phyloP scores from a whole-genome alignment of 2,888 invertebrate species.

The Drosophila seclusa region DNA sequence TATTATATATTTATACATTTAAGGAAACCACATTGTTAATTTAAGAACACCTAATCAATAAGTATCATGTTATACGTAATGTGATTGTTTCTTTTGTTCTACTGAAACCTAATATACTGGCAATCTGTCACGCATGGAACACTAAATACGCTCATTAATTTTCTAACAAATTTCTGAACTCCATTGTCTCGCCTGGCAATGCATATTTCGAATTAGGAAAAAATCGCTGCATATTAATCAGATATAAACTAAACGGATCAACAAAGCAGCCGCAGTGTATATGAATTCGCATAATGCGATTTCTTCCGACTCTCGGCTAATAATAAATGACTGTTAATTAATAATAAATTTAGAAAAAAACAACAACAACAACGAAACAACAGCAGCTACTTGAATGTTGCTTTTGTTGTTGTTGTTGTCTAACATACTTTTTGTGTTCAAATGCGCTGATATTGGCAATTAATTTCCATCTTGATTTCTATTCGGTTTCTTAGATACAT shows the following conservation, averaged over 20 bases:
- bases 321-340: slow-evolving; percentile 75
- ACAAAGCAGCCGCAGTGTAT: slow-evolving; percentile 61
- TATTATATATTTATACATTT: background rate
- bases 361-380: slow-evolving; percentile 27
- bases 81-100: background rate
- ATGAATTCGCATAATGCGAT: slow-evolving; percentile 39
- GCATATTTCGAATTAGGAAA: slow-evolving; percentile 41
- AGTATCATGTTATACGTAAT: background rate
- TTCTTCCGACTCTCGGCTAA: slow-evolving; percentile 58
- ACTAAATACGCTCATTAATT: slow-evolving; percentile 53
- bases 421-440: slow-evolving; percentile 69
- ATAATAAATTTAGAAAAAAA: slow-evolving; percentile 68
- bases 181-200: slow-evolving; percentile 40
- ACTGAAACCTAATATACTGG: slow-evolving; percentile 21
- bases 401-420: slow-evolving; percentile 22
- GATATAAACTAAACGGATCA: slow-evolving; percentile 59
- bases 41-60: background rate
- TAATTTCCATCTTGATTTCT: slow-evolving; percentile 67
- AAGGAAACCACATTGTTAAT: background rate
- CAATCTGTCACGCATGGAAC: slow-evolving; percentile 39
- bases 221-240: slow-evolving; percentile 70
- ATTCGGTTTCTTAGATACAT: slow-evolving; percentile 41
- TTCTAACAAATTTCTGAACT: slow-evolving; percentile 22
- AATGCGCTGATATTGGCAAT: slow-evolving; percentile 75
- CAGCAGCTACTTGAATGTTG: slow-evolving; percentile 34